Conservation (phyloP, 1,140 invertebrate genomes). For the Triops longicaudatus region DNA sequence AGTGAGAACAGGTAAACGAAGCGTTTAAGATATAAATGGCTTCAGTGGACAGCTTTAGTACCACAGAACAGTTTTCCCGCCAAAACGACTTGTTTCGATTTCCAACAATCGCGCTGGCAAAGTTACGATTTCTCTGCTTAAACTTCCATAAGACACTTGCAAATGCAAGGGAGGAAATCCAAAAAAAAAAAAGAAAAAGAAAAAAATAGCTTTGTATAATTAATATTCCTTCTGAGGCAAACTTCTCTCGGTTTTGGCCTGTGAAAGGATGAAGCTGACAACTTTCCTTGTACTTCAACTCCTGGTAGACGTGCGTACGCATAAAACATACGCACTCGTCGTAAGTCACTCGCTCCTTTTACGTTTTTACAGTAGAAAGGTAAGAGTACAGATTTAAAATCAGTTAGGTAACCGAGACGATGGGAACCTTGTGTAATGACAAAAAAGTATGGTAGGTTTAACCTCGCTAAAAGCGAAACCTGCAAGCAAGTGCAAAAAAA, state of each 20-base stretch:
- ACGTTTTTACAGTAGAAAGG: too few species aligned
- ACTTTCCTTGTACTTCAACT: neutral
- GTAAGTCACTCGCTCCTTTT: neutral
- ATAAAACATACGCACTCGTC: slow-evolving; percentile 1
- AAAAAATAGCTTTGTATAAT: neutral
- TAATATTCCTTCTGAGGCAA: neutral
- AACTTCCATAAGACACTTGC: neutral
- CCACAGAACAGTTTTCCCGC: neutral
- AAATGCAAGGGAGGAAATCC: neutral
- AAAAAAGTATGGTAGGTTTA: too few species aligned
- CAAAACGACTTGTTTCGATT: neutral
- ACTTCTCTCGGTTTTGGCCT: neutral
- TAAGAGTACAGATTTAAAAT: too few species aligned
- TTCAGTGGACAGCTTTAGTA: neutral
- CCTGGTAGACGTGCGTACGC: neutral
- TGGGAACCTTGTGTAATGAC: too few species aligned
- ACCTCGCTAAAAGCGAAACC: too few species aligned
- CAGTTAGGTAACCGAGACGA: too few species aligned
- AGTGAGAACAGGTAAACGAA: neutral
- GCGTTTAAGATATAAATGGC: neutral
- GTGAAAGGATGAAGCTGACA: neutral
- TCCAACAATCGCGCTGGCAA: neutral
- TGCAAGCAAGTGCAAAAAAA: too few species aligned
- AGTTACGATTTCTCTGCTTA: neutral
- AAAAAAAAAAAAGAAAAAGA: neutral